A percentile compares a stretch with the other conserved stretches of the same genome.
Evolutionary conservation across 2,888 invertebrate species (phyloP).

Genomic region (Coelogynopora nodosa): DNA sequence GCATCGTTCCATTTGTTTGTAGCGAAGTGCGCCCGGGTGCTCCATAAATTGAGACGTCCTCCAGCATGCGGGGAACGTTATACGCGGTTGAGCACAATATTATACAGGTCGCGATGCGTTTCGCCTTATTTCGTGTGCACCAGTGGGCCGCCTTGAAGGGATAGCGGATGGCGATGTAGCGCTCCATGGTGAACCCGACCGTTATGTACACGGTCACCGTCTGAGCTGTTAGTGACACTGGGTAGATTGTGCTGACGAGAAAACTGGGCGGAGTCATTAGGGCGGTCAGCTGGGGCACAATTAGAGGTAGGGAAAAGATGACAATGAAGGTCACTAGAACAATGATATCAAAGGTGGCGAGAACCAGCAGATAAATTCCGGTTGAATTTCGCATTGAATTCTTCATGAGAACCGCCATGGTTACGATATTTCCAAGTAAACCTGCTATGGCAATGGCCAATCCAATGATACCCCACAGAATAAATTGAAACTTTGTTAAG

Average conservation of each 20-base stretch:
- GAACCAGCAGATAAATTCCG: conserved; percentile 84
- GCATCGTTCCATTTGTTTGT: conserved; percentile 34
- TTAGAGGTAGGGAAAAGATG: conserved; percentile 55
- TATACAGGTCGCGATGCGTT: conserved; percentile 78
- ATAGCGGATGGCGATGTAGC: conserved; percentile 76
- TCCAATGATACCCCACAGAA: conserved; percentile 78
- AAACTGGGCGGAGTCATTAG: background rate
- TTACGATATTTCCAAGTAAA: conserved; percentile 56
- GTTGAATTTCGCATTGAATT: conserved; percentile 92
- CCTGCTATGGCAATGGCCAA: conserved; percentile 80
- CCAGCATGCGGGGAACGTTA: conserved; percentile 72
- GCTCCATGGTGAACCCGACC: conserved; percentile 71
- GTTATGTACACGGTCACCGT: conserved; percentile 87
- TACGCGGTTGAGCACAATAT: conserved; percentile 76
- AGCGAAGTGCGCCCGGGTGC: conserved; percentile 51
- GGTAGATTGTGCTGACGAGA: conserved; percentile 61
- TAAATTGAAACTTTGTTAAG: conserved; percentile 67
- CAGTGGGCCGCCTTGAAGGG: conserved; percentile 81
- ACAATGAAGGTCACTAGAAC: conserved; percentile 69
- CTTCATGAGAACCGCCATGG: conserved; percentile 57
- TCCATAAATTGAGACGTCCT: no score
- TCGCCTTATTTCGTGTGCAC: conserved; percentile 81
- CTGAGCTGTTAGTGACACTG: conserved; percentile 80
- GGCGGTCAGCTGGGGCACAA: conserved; percentile 49
- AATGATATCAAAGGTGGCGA: conserved; percentile 87